Evolutionary conservation across 2,797 vertebrate species (phyloP).

Genomic region (Remorina albescens): DNA sequence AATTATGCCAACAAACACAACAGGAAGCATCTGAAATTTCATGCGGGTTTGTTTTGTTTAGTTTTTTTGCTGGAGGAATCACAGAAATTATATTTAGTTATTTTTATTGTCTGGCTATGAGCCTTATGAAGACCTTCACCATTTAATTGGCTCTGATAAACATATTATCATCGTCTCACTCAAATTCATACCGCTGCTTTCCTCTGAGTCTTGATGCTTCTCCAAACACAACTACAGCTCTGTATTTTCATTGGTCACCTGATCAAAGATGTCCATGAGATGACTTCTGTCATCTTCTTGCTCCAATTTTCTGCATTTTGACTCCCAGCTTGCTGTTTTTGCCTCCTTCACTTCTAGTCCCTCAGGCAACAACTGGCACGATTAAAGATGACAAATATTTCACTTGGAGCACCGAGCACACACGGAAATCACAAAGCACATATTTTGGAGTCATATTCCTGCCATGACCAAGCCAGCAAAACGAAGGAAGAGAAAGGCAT

Average conservation of each 20-base stretch:
- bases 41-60: neutral
- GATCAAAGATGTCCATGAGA: slow-evolving; percentile 22
- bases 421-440: slow-evolving; percentile 22
- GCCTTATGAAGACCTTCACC: neutral
- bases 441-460: slow-evolving; percentile 26
- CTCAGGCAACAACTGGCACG: slow-evolving; percentile 1
- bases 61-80: neutral
- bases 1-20: slow-evolving; percentile 1
- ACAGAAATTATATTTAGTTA: neutral
- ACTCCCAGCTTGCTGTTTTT: slow-evolving; percentile 11
- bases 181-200: neutral
- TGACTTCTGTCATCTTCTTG: neutral
- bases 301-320: slow-evolving; percentile 6
- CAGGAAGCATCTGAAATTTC: neutral
- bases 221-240: slow-evolving; percentile 26
- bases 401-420: slow-evolving; percentile 20
- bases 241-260: slow-evolving; percentile 30
- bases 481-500: slow-evolving; percentile 13
- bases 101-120: neutral
- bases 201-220: neutral
- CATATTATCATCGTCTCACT: neutral
- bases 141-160: slow-evolving; percentile 1
- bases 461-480: slow-evolving; percentile 40
- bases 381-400: slow-evolving; percentile 42
- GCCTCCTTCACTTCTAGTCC: slow-evolving; percentile 33